Percentiles rank a stretch among this genome's conserved stretches.
Conservation (phyloP, 2,797 vertebrate species). For the Alectoris magna region DNA sequence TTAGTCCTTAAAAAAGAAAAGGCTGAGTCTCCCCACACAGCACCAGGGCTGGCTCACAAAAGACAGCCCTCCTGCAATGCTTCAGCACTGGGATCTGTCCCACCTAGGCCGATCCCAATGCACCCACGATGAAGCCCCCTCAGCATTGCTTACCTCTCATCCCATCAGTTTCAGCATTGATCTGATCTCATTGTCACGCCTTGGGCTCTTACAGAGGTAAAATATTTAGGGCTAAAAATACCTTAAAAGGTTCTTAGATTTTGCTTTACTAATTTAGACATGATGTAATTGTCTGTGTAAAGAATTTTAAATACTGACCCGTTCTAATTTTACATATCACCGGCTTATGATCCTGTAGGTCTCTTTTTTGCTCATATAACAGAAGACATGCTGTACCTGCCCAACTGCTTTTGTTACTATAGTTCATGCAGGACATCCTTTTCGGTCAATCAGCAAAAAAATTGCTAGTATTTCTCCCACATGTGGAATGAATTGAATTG, state of each 20-base stretch:
- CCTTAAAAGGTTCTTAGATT: slow-evolving; percentile 6
- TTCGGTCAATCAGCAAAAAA: background rate
- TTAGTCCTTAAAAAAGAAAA: background rate
- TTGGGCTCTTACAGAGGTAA: background rate
- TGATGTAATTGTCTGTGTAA: background rate
- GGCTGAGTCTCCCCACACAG: background rate
- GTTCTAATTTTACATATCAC: background rate
- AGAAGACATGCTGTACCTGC: background rate
- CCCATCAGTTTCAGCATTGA: background rate
- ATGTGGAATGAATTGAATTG: slow-evolving; percentile 17
- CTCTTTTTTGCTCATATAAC: background rate
- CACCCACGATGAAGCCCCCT: background rate
- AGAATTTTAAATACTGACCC: slow-evolving; percentile 46
- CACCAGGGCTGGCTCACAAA: background rate
- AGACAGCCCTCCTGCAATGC: background rate
- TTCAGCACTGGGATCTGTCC: background rate
- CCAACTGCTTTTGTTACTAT: background rate
- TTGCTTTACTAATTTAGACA: slow-evolving; percentile 1
- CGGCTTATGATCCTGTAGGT: background rate
- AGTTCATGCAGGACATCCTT: background rate
- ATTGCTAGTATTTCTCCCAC: background rate
- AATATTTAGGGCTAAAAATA: slow-evolving; percentile 61
- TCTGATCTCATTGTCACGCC: background rate
- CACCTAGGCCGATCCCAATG: background rate
- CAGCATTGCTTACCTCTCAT: background rate